Base-by-base conservation (phyloP, 2,113 vertebrate species). In the Stercorarius parasiticus region DNA sequence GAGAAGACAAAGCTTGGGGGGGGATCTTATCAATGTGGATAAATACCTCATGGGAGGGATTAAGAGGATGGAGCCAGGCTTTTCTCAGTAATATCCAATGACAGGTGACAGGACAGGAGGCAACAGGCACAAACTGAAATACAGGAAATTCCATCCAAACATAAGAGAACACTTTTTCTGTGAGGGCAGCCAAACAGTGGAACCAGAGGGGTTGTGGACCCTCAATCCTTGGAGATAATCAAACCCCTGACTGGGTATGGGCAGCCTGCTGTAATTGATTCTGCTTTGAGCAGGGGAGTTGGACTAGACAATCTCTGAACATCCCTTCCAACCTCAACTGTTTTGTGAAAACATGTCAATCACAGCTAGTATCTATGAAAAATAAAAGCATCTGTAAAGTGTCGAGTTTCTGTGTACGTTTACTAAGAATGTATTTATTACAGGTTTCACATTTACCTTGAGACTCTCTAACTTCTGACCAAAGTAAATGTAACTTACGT, bases 401-500 rank as follows among this genome's bases (percentile, higher is more conserved):
- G 29, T 69, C 67, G 59, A 40, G n/a, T 50, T 94, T 67, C 77
- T 58, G 58, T 42, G 36, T 91, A 55, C 34, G 27, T 82, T 97
- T 95, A 66, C 64, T 86, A 64, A 96, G 95, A 76, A 94, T 13
- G 25, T 34, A 83, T 62, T 94, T 73, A 88, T 40, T 64, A 14
- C 22, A 50, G 30, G 67, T 92, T 94, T 97, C 93, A 90, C 38
- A 43, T 90, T 95, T 59, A 67, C 79, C 62, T 87, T 81, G 86
- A 92, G 89, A 73, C 8, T 80, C 30, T 83, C 64, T 70, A 76
- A 36, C 13, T 80, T 93, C 71, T 82, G 81, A 90, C 45, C 72
- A 80, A 95, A 97, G 81, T 81, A 94, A 95, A 87, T 26, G 23
- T 53, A 94, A 93, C 71, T 86, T 43, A 32, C 40, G 65, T 65